Evolutionary conservation across 2,888 invertebrate genomes (phyloP).

Genomic region (Tanypteryx hageni): DNA sequence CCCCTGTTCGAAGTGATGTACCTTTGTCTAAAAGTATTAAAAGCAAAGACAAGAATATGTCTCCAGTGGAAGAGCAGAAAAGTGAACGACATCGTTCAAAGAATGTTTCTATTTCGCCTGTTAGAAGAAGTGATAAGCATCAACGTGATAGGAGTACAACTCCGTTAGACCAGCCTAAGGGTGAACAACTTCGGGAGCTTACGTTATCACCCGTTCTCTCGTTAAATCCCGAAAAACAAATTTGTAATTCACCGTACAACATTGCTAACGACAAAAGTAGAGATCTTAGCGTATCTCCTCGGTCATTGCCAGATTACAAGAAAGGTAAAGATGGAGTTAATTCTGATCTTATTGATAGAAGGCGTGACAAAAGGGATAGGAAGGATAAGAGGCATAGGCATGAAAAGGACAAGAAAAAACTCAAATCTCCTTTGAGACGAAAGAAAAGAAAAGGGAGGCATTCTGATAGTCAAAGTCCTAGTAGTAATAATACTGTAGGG

Average conservation of each 20-base stretch:
- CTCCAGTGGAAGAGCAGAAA: slow-evolving; percentile 48
- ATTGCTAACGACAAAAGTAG: slow-evolving; percentile 62
- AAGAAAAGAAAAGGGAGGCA: slow-evolving; percentile 81
- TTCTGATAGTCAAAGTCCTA: slow-evolving; percentile 77
- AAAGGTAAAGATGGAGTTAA: slow-evolving; percentile 67
- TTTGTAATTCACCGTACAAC: slow-evolving; percentile 33
- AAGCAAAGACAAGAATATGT: slow-evolving; percentile 45
- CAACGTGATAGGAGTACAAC: slow-evolving; percentile 59
- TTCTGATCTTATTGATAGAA: background rate
- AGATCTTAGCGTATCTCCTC: slow-evolving; percentile 65
- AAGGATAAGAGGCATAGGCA: slow-evolving; percentile 78
- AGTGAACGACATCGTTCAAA: slow-evolving; percentile 56
- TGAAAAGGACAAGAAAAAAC: slow-evolving; percentile 85
- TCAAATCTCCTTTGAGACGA: slow-evolving; percentile 79
- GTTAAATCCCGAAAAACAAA: slow-evolving; percentile 29
- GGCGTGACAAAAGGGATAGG: slow-evolving; percentile 67
- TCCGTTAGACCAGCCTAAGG: slow-evolving; percentile 47
- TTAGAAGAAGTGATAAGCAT: slow-evolving; percentile 50
- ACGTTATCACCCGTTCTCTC: slow-evolving; percentile 30
- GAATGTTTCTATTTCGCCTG: slow-evolving; percentile 43
- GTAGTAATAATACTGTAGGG: slow-evolving; percentile 19
- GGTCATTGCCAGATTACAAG: slow-evolving; percentile 66
- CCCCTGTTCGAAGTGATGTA: slow-evolving; percentile 41
- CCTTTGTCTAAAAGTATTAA: slow-evolving; percentile 54
- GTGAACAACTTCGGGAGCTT: slow-evolving; percentile 9